Evolutionary conservation across 2,113 vertebrate genomes (phyloP).

Genomic region (Lagopus leucura): DNA sequence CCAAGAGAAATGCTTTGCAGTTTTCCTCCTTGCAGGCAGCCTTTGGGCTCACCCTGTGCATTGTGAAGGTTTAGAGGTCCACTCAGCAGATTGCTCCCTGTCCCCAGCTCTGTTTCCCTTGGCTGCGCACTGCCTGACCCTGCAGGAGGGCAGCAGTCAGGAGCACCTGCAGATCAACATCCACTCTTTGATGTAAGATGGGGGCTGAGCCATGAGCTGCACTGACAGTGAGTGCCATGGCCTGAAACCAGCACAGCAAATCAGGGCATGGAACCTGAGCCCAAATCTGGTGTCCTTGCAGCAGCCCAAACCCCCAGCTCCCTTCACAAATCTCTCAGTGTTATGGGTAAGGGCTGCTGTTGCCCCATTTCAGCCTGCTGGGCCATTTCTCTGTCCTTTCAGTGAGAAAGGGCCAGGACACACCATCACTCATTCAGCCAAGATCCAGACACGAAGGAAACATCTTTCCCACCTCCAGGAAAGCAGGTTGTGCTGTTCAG

Average conservation of each 20-base stretch:
- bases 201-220: conserved; percentile 8
- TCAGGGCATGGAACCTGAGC: neutral
- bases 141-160: accelerated
- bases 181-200: neutral
- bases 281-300: neutral
- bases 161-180: neutral
- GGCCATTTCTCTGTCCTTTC: neutral
- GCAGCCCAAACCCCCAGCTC: neutral
- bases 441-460: neutral
- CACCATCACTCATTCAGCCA: neutral
- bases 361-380: neutral
- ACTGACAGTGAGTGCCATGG: neutral
- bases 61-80: conserved; percentile 9
- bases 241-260: conserved; percentile 15
- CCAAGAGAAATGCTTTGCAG: neutral
- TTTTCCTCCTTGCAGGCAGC: neutral
- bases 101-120: conserved; percentile 22
- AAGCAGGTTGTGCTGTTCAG: neutral
- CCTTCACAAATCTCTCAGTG: neutral
- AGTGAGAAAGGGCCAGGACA: neutral
- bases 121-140: neutral
- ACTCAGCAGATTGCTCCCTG: neutral
- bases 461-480: accelerated
- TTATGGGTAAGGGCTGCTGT: neutral
- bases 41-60: neutral